Base-by-base conservation (phyloP, 1,140 invertebrate species). In the Drusus annulatus region DNA sequence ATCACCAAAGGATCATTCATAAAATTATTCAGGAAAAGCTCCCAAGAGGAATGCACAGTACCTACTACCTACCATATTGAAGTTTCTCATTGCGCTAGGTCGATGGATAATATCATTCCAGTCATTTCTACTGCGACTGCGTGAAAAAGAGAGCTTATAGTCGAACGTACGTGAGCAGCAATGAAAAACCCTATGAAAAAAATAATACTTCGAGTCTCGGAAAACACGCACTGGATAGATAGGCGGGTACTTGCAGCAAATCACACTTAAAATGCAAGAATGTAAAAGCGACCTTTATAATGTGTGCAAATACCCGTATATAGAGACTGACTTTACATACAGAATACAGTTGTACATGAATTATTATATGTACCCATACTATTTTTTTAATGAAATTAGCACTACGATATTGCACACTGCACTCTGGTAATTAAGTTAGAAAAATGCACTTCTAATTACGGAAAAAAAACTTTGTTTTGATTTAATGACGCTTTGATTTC, bases 181-280 rank as follows among this genome's bases (percentile, higher is more conserved):
- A 23, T 19, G 19, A 21, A 60, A 60, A 25, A 60, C 3, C 13
- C 19, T 23, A 15, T 60, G 23, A 60, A 60, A 60, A 23, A 60
- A 60, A 25, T 1, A 60, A 60, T 60, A 25, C 25, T 23, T 56
- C 8, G 8, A 60, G 13, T 23, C 58, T 60, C 58, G 19, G 58
- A 21, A 45, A 60, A 60, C 58, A 60, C 21, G 58, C 58, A 60
- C 23, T 25, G 16, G 25, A n/a, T 28, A 65, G 62, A 65, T 65
- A 65, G 62, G 13, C 31, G n/a, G n/a, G 25, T 50, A 15, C 31
- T 17, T 54, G 10, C 17, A 73, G 36, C 19, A 25, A 51, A 76
- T 76, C 74, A 50, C 71, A 74, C 28, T 74, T 74, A 13, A 74
- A 74, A 76, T 76, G 74, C 74, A 76, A 76, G 74, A 76, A 76